These are phyloP conservation scores for Bubo blakistoni DNA, from an alignment of 2,113 vertebrate species.

Conservation along the genomic window DNA sequence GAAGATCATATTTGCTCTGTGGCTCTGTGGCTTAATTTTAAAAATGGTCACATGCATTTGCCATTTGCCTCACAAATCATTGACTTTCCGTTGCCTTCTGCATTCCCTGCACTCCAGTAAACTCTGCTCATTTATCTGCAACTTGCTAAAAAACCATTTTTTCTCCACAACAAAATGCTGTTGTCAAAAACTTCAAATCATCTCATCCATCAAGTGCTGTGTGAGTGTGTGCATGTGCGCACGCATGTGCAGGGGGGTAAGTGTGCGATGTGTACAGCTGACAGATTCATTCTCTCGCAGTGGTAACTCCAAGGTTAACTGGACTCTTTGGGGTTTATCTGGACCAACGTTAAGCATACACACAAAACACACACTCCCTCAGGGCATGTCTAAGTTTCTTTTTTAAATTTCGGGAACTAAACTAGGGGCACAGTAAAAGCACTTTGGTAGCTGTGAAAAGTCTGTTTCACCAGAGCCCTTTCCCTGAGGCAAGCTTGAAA, in stretches of 20 bases:
- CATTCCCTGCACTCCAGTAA: conserved; percentile 32
- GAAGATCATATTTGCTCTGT: background rate
- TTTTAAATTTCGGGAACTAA: background rate
- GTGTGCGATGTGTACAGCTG: background rate
- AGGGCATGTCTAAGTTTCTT: background rate
- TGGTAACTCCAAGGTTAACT: background rate
- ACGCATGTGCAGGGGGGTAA: background rate
- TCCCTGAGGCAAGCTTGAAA: background rate
- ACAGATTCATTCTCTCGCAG: background rate
- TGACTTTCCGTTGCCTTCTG: background rate
- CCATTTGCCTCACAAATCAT: conserved; percentile 36
- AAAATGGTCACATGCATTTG: background rate
- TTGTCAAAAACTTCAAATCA: conserved; percentile 51
- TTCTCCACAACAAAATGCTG: conserved; percentile 27
- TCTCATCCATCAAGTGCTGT: conserved; percentile 46
- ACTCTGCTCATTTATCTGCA: conserved; percentile 59
- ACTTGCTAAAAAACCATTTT: conserved; percentile 1
- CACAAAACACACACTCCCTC: background rate
- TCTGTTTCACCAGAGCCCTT: background rate
- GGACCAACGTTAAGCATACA: background rate
- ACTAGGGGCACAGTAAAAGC: background rate
- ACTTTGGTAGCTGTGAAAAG: background rate
- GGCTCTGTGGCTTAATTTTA: background rate
- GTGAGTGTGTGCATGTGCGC: background rate
- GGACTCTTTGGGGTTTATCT: background rate